Percentiles rank a stretch among this genome's conserved stretches.
Conservation (phyloP, 1,140 invertebrate genomes). For the Leptoteleia sp. region DNA sequence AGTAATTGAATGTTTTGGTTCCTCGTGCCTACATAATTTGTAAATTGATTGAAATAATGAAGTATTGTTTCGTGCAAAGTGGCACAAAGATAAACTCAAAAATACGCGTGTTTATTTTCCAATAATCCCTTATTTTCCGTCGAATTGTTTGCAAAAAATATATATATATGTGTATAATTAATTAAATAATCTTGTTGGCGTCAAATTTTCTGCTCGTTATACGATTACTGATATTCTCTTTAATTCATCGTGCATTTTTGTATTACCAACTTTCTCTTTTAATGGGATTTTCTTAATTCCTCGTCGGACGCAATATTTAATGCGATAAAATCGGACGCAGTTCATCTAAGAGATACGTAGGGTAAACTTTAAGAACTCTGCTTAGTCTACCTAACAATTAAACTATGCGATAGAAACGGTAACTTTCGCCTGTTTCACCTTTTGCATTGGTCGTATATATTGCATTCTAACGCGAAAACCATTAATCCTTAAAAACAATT, state of each 20-base stretch:
- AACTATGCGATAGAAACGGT: conserved; percentile 59
- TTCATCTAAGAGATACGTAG: conserved; percentile 65
- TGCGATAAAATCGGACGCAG: conserved; percentile 61
- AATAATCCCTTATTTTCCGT: background rate
- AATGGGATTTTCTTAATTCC: conserved; percentile 60
- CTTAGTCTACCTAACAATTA: conserved; percentile 64
- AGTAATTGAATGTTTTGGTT: conserved; percentile 31
- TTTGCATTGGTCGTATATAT: conserved; percentile 30
- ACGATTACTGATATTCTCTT: conserved; percentile 27
- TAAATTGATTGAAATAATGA: conserved; percentile 39
- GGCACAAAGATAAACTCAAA: background rate
- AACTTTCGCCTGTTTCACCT: conserved; percentile 46
- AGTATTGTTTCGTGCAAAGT: background rate
- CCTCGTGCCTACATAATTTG: conserved; percentile 2
- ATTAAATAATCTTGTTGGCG: conserved; percentile 15
- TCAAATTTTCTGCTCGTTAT: conserved; percentile 20
- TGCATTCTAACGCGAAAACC: conserved; percentile 1
- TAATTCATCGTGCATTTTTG: conserved; percentile 46
- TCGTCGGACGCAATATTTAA: conserved; percentile 61
- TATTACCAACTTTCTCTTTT: conserved; percentile 53
- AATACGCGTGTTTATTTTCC: background rate
- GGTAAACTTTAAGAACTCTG: conserved; percentile 65
- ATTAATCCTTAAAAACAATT: conserved; percentile 3
- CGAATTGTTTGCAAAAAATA: too few relatives aligned
- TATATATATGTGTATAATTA: too few relatives aligned